These are phyloP conservation scores for Chelon labrosus DNA, from an alignment of 2,797 vertebrate genomes.

Conservation along the genomic window DNA sequence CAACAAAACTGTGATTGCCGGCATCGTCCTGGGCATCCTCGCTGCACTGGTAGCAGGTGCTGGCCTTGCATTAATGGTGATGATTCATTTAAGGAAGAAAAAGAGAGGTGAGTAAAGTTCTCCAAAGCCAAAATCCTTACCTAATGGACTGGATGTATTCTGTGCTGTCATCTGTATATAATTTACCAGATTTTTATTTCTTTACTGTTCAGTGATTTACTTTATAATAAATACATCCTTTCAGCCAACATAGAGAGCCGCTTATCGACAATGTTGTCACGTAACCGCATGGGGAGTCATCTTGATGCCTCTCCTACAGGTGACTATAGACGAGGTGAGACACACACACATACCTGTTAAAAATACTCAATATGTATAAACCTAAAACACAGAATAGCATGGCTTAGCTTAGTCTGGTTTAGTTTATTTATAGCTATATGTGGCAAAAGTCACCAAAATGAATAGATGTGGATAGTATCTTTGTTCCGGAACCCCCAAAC, in stretches of 20 bases:
- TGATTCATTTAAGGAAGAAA: slow-evolving; percentile 80
- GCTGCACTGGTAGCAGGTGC: slow-evolving; percentile 80
- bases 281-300: slow-evolving; percentile 29
- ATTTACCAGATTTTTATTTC: too few relatives aligned
- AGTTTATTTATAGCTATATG: too few relatives aligned
- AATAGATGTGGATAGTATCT: neutral
- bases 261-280: slow-evolving; percentile 69
- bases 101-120: slow-evolving; percentile 81
- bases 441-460: too few relatives aligned
- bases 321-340: slow-evolving; percentile 84
- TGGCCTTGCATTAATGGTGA: slow-evolving; percentile 71
- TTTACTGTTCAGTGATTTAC: neutral
- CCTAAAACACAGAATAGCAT: neutral
- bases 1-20: slow-evolving; percentile 64
- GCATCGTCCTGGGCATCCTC: slow-evolving; percentile 83
- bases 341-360: neutral
- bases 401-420: too few relatives aligned
- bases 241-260: slow-evolving; percentile 77
- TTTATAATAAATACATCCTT: slow-evolving; percentile 26
- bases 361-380: neutral
- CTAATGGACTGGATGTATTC: neutral
- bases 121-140: neutral
- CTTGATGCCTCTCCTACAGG: slow-evolving; percentile 68
- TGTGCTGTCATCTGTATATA: neutral
- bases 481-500: neutral